Evolutionary conservation across 2,888 invertebrate species (phyloP), one percentile per base, ranked within the genome.

Genomic region (Hipparchia semele): DNA sequence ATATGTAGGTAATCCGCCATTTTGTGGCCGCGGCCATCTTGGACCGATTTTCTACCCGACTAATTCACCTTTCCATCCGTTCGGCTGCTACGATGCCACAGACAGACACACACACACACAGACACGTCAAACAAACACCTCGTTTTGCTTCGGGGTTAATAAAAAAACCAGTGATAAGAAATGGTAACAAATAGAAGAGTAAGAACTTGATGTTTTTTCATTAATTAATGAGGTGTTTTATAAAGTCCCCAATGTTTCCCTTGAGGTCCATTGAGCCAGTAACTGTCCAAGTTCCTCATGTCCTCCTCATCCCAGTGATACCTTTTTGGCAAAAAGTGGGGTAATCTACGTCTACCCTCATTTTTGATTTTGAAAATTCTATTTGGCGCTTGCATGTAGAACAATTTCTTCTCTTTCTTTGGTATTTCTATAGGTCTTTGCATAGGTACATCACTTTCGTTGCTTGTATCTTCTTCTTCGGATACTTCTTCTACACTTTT

Each of bases 301-400:
- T 91, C 88, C 0, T 83, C 77, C 0, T 79, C 72, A 0, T 80
- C 61, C 90, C 91, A 91, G 61, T 86, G 82, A 9, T 79, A 84
- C 2, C 89, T 76, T 71, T 91, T 91, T 0, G 91, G 91, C 6
- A 91, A 6, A 65, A 91, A 91, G 46, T 83, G 75, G 0, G 79
- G 76, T 5, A 90, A 9, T 0, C 87, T 76, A 2, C 79, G 78
- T 12, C 90, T 79, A 6, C 72, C 64, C 6, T 73, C 70, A 1
- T 62, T 46, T 7, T 68, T 61, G 6, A 67, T 10, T 53, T 74
- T 72, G 4, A 77, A 66, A 6, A 79, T n/a, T 49, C 78, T 65
- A 2, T 75, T 66, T 5, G 80, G 79, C 2, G 78, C 77, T 72
- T 82, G 82, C 71, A 79, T 77, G 66, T 80, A 81, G 0, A 74